Conservation (phyloP, 2,888 invertebrate genomes). For the Drosophila cyrtoloma region DNA sequence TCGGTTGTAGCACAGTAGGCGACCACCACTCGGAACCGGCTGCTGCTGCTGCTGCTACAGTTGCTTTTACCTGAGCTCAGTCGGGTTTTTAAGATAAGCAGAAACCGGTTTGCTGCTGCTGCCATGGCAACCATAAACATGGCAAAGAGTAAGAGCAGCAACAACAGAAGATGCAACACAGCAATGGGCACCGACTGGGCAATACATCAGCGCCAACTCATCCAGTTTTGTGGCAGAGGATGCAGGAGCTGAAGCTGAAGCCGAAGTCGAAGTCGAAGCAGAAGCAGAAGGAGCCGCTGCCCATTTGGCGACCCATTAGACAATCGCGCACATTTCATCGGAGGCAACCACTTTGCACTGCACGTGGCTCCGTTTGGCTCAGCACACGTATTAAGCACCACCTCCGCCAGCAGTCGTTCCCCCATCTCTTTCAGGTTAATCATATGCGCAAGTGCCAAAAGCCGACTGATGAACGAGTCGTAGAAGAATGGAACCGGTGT, state of each 20-base stretch:
- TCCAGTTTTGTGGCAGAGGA: conserved; percentile 36
- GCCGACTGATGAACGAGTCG: conserved; percentile 48
- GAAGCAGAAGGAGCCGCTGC: conserved; percentile 35
- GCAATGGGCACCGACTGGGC: conserved; percentile 29
- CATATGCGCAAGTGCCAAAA: conserved; percentile 76
- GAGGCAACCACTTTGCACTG: conserved; percentile 55
- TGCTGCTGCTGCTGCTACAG: conserved; percentile 27
- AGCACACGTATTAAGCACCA: conserved; percentile 41
- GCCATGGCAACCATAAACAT: conserved; percentile 73
- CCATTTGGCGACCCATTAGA: conserved; percentile 77
- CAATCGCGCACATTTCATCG: conserved; percentile 72
- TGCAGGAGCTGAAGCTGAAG: conserved; percentile 10
- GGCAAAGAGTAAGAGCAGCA: conserved; percentile 40
- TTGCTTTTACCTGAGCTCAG: conserved; percentile 55
- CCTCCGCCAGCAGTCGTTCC: neutral
- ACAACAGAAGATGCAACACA: conserved; percentile 41
- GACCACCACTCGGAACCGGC: conserved; percentile 57
- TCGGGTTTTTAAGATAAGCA: conserved; percentile 66
- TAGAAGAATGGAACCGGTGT: conserved; percentile 56
- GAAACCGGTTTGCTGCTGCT: conserved; percentile 67
- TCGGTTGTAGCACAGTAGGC: conserved; percentile 54
- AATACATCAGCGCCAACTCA: conserved; percentile 57
- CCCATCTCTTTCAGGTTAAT: conserved; percentile 46
- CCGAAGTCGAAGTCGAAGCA: conserved; percentile 22
- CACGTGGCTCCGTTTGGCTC: conserved; percentile 54